These are phyloP conservation scores for Paedocypris sp. DNA, from an alignment of 2,113 vertebrate species.

Conservation along the genomic window DNA sequence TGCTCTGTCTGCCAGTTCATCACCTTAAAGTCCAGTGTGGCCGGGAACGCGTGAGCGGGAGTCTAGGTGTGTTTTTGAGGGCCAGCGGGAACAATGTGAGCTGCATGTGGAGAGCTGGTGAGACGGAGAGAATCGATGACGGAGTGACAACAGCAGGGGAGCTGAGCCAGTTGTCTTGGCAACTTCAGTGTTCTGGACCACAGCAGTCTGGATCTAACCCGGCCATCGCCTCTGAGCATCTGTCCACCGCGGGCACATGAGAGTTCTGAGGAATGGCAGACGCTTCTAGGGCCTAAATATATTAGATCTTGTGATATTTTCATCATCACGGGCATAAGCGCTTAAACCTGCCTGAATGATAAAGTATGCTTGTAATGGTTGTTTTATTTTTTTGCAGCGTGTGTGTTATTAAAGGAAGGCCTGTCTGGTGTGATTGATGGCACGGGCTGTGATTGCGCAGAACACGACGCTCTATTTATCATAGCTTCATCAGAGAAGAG, in stretches of 20 bases:
- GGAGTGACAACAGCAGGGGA: slow-evolving; percentile 43
- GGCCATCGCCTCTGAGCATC: slow-evolving; percentile 34
- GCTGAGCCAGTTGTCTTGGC: slow-evolving; percentile 44
- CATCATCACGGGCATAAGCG: slow-evolving; percentile 10
- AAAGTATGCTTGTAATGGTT: slow-evolving; percentile 18
- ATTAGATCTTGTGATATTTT: slow-evolving; percentile 20
- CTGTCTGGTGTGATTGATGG: slow-evolving; percentile 28
- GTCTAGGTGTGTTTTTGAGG: slow-evolving; percentile 26
- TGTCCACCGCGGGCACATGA: slow-evolving; percentile 27
- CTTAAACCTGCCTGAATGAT: slow-evolving; percentile 11
- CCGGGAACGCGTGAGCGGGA: neutral
- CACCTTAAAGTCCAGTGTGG: no score
- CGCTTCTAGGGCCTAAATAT: slow-evolving; percentile 9
- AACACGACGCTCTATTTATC: slow-evolving; percentile 26
- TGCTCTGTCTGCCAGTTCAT: no score
- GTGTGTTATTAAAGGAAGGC: slow-evolving; percentile 1
- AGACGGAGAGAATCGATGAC: slow-evolving; percentile 41
- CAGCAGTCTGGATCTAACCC: slow-evolving; percentile 33
- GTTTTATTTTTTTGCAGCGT: slow-evolving; percentile 9
- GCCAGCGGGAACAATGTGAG: slow-evolving; percentile 35
- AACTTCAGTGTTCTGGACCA: slow-evolving; percentile 39
- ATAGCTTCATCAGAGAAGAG: slow-evolving; percentile 25
- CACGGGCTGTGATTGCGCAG: slow-evolving; percentile 10
- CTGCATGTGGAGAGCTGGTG: slow-evolving; percentile 38
- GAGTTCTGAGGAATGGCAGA: slow-evolving; percentile 16